Conservation (phyloP, 1,140 invertebrate species). For the Drosophila oshimai region DNA sequence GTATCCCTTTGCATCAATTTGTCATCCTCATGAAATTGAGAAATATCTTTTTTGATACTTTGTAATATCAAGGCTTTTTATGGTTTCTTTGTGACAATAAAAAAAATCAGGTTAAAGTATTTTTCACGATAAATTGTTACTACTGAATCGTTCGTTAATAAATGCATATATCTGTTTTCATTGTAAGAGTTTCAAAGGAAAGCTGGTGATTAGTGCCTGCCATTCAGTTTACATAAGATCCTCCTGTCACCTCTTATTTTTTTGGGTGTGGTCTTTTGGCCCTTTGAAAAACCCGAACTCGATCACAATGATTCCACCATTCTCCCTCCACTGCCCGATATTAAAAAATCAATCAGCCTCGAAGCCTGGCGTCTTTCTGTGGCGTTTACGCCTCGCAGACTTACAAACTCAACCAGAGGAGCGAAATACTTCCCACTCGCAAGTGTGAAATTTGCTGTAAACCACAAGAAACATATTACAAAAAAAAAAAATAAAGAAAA, state of each 20-base stretch:
- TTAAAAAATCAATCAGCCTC: conserved; percentile 56
- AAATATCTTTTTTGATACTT: too few relatives aligned
- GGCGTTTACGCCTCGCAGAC: conserved; percentile 58
- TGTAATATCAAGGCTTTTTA: neutral
- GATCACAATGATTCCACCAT: conserved; percentile 21
- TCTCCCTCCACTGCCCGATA: conserved; percentile 28
- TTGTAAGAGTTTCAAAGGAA: neutral
- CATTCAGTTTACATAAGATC: conserved; percentile 42
- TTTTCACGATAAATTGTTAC: neutral
- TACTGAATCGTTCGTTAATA: neutral
- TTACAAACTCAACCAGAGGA: too few relatives aligned
- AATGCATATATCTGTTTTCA: neutral
- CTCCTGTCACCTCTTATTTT: conserved; percentile 17
- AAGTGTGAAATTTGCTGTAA: conserved; percentile 80
- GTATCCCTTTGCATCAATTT: too few relatives aligned
- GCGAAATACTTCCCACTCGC: conserved; percentile 31
- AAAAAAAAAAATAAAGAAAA: conserved; percentile 26
- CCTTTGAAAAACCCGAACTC: conserved; percentile 27
- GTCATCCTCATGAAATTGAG: too few relatives aligned
- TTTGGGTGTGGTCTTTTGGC: conserved; percentile 7
- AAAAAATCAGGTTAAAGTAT: too few relatives aligned
- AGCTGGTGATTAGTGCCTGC: conserved; percentile 15
- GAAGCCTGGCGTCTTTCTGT: conserved; percentile 32
- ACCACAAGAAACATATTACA: conserved; percentile 73
- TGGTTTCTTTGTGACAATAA: too few relatives aligned